These are phyloP conservation scores for Emys orbicularis DNA, from an alignment of 2,797 vertebrate species.

Conservation along the genomic window DNA sequence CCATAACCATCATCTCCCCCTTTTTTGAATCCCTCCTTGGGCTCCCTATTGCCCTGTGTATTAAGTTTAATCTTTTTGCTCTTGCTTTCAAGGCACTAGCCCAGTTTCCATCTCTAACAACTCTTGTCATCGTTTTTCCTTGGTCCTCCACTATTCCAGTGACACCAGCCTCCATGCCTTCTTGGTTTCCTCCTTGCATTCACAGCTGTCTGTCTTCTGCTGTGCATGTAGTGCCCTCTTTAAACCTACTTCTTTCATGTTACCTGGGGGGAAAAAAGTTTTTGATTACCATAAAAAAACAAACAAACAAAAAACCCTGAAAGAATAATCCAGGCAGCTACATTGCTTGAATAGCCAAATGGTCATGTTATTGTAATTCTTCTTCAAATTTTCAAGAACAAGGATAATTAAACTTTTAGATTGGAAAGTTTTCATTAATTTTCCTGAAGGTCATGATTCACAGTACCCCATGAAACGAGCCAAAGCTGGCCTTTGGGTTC, in stretches of 20 bases:
- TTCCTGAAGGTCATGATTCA: constrained; percentile 68
- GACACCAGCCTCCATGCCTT: neutral
- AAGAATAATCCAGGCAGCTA: constrained; percentile 43
- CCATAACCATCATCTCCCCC: neutral
- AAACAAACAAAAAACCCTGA: neutral
- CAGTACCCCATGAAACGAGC: neutral
- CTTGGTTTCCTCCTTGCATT: neutral
- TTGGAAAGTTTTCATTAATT: constrained; percentile 39
- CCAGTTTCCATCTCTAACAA: neutral
- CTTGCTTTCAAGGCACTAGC: constrained; percentile 5
- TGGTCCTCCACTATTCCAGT: neutral
- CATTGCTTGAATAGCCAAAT: constrained; percentile 31
- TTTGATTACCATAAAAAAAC: neutral
- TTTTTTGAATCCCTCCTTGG: neutral
- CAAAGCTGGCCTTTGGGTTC: constrained; percentile 40
- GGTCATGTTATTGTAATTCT: constrained; percentile 59
- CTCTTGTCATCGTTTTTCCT: neutral
- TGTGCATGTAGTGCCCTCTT: neutral
- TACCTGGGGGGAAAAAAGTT: neutral
- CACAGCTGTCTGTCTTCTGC: neutral
- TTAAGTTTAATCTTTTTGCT: neutral
- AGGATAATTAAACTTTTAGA: constrained; percentile 53
- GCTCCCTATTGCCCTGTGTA: neutral
- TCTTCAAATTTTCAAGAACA: constrained; percentile 61
- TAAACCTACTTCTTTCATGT: neutral